Evolutionary conservation across 2,888 invertebrate species (phyloP).

Genomic region (Zygogramma bicolorata): DNA sequence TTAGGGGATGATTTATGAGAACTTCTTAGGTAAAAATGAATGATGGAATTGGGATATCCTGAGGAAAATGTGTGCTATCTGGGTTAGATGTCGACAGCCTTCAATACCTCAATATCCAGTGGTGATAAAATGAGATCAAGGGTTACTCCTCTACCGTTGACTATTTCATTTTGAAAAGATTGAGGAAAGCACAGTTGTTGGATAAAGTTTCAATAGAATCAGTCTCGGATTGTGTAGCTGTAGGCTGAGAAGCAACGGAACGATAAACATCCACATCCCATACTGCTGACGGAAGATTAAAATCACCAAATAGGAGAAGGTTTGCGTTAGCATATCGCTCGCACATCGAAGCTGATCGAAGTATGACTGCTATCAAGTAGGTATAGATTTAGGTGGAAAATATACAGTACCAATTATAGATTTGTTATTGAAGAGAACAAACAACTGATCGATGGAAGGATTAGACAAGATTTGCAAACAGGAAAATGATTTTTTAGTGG

Average conservation of each 20-base stretch:
- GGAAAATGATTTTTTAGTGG: not conserved
- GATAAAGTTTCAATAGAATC: constrained; percentile 20
- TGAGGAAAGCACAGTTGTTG: constrained; percentile 16
- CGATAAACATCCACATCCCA: constrained; percentile 13
- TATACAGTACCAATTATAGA: constrained; percentile 5
- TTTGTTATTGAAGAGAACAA: constrained; percentile 10
- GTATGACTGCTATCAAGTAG: too few species aligned
- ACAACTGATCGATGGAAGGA: too few species aligned
- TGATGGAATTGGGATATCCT: too few species aligned
- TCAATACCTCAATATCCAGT: constrained; percentile 9
- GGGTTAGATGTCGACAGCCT: constrained; percentile 14
- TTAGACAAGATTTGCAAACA: constrained; percentile 6
- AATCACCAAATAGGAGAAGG: not conserved
- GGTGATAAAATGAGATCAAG: constrained; percentile 8
- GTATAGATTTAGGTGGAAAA: too few species aligned
- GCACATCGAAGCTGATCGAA: too few species aligned
- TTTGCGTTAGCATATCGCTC: not conserved
- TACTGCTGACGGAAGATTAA: constrained; percentile 5
- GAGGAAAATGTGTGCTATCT: too few species aligned
- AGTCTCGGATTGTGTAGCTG: not conserved
- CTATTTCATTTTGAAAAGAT: constrained; percentile 6
- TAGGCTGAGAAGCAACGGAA: constrained; percentile 15
- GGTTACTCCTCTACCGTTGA: not conserved
- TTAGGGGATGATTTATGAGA: too few species aligned
- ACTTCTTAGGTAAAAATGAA: too few species aligned